Percentiles rank a stretch among this genome's conserved stretches.
Evolutionary conservation across 1,140 invertebrate species (phyloP).

Genomic region (Oedothorax gibbosus): DNA sequence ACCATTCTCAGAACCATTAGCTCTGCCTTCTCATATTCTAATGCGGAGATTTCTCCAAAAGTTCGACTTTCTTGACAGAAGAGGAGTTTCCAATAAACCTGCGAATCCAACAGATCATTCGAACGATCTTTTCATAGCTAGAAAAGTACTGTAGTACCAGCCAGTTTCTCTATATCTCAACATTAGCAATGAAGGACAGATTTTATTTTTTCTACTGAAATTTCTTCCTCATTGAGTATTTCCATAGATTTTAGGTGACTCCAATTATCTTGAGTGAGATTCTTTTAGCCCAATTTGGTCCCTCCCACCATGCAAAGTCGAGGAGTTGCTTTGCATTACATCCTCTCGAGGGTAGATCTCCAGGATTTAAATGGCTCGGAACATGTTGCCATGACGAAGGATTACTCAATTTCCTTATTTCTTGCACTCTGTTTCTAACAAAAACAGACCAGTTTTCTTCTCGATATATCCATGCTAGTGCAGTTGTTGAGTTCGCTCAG

Average conservation of each 20-base stretch:
- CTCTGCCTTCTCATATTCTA: background rate
- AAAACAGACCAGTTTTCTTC: background rate
- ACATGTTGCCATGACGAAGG: background rate
- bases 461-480: background rate
- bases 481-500: background rate
- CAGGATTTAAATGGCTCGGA: background rate
- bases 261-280: background rate
- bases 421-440: background rate
- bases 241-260: no score
- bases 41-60: no score
- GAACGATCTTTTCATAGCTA: no score
- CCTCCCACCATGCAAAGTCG: conserved; percentile 13
- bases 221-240: no score
- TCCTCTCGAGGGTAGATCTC: background rate
- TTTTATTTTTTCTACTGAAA: no score
- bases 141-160: no score
- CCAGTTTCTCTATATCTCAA: no score
- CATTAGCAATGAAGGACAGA: no score
- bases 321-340: background rate
- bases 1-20: background rate
- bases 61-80: no score
- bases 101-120: no score
- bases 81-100: no score
- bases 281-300: conserved; percentile 6
- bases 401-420: conserved; percentile 20